Evolutionary conservation across 2,113 vertebrate genomes (phyloP).

Genomic region (Labeo rohita): DNA sequence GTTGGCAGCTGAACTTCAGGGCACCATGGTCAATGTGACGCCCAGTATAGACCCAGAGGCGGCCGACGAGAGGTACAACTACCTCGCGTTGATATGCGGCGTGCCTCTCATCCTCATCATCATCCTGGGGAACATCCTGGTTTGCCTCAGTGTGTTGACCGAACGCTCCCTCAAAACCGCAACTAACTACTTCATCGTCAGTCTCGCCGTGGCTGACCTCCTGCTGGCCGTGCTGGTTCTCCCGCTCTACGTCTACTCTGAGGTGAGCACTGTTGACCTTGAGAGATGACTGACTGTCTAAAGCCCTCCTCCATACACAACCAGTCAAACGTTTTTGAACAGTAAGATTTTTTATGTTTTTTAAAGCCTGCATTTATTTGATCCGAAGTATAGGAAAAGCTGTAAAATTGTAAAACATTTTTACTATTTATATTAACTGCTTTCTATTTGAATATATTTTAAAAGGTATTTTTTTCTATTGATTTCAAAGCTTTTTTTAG

Average conservation of each 20-base stretch:
- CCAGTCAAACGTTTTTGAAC: no score
- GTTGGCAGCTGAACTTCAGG: slow-evolving; percentile 44
- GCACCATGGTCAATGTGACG: slow-evolving; percentile 71
- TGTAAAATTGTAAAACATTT: no score
- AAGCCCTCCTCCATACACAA: background rate
- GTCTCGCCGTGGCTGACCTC: slow-evolving; percentile 75
- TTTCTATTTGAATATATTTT: no score
- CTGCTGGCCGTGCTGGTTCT: slow-evolving; percentile 74
- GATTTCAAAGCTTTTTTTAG: no score
- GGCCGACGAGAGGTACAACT: slow-evolving; percentile 65
- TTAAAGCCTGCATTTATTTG: no score
- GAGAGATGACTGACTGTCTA: background rate
- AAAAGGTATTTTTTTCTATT: no score
- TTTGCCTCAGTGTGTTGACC: slow-evolving; percentile 77
- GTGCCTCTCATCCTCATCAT: slow-evolving; percentile 73
- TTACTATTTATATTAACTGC: no score
- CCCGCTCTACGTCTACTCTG: slow-evolving; percentile 75
- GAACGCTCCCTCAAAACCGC: slow-evolving; percentile 77
- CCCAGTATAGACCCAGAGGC: slow-evolving; percentile 39
- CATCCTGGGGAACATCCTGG: slow-evolving; percentile 76
- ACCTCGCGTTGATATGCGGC: slow-evolving; percentile 70
- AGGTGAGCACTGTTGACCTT: slow-evolving; percentile 59
- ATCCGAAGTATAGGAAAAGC: no score
- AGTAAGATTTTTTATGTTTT: no score
- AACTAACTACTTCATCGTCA: slow-evolving; percentile 81